Conservation (phyloP, 2,797 vertebrate genomes). For the Sebastes kiyomatsui region DNA sequence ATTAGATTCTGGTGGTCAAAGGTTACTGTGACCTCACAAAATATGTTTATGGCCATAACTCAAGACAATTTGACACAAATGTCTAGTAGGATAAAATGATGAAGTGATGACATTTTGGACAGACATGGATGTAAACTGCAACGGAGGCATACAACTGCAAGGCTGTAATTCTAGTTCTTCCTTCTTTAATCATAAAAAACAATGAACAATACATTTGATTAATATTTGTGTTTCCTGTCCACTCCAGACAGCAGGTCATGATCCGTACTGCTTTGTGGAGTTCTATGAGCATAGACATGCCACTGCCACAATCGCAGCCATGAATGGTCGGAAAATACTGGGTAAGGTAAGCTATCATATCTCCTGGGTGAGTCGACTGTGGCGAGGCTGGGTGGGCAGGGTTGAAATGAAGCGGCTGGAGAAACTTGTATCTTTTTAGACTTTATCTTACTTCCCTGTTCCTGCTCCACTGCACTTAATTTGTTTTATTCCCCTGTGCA, state of each 20-base stretch:
- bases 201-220: not conserved
- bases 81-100: too few species aligned
- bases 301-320: conserved; percentile 95
- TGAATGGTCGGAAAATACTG: conserved; percentile 99
- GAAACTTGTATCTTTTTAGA: conserved; percentile 39
- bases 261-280: conserved; percentile 99
- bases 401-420: conserved; percentile 24
- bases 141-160: too few species aligned
- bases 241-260: conserved; percentile 93
- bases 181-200: not conserved
- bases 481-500: conserved; percentile 33
- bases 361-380: conserved; percentile 77
- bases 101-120: too few species aligned
- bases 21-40: too few species aligned
- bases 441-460: conserved; percentile 23
- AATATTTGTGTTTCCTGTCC: conserved; percentile 47
- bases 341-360: conserved; percentile 95
- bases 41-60: too few species aligned
- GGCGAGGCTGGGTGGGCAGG: conserved; percentile 58
- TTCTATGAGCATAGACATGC: conserved; percentile 98
- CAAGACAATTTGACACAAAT: too few species aligned
- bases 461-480: conserved; percentile 33
- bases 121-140: too few species aligned
- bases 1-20: too few species aligned
- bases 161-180: not conserved